phyloP scores from a whole-genome alignment of 2,113 vertebrate genomes.

The Dromaius novaehollandiae region DNA sequence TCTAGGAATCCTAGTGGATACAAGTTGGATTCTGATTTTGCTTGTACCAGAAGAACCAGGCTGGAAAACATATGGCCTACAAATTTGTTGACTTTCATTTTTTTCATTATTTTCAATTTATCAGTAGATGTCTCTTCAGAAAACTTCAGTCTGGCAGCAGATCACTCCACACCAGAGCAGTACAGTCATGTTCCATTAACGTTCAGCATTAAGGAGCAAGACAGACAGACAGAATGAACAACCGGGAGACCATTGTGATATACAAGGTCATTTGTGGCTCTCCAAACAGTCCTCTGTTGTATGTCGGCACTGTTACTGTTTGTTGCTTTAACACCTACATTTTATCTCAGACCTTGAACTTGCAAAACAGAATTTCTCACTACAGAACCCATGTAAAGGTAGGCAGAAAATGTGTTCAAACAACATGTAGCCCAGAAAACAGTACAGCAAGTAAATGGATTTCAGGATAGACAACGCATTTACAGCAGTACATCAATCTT shows the following conservation, averaged over 20 bases:
- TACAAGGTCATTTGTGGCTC: background rate
- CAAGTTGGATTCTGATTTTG: background rate
- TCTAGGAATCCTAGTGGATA: background rate
- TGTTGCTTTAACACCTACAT: background rate
- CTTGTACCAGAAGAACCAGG: background rate
- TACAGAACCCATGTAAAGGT: background rate
- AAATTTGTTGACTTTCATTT: background rate
- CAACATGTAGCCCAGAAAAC: background rate
- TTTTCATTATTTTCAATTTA: constrained; percentile 54
- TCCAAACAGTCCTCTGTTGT: background rate
- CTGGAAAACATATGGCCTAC: background rate
- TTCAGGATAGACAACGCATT: background rate
- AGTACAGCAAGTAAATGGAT: background rate
- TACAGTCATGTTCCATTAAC: background rate
- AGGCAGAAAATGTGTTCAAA: background rate
- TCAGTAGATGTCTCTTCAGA: constrained; percentile 37
- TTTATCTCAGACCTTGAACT: background rate
- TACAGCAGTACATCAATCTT: background rate
- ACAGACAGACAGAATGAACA: no score
- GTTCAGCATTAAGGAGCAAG: background rate
- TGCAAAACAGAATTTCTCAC: background rate
- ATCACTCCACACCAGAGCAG: background rate
- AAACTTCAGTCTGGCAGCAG: background rate
- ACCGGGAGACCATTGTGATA: background rate
- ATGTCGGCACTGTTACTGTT: background rate